Percentiles rank a stretch among this genome's conserved stretches.
phyloP scores from a whole-genome alignment of 2,113 vertebrate species.

The Brachirus orientalis region DNA sequence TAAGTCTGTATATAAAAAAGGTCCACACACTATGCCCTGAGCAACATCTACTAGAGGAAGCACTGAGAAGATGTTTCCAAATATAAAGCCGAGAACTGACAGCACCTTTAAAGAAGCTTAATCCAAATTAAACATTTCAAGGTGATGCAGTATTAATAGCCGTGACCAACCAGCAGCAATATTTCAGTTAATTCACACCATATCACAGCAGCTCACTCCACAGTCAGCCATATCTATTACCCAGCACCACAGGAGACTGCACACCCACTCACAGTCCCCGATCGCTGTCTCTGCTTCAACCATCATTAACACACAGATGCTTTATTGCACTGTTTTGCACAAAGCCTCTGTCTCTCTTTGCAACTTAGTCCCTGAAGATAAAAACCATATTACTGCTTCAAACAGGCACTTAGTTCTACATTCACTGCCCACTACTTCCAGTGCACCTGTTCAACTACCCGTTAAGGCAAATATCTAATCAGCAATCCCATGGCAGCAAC shows the following conservation, averaged over 20 bases:
- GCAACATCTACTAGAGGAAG: too few species aligned
- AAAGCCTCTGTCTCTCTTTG: constrained; percentile 13
- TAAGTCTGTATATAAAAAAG: constrained; percentile 11
- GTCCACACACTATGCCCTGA: too few species aligned
- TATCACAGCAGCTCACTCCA: constrained; percentile 40
- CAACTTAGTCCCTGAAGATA: constrained; percentile 18
- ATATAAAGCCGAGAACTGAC: constrained; percentile 1
- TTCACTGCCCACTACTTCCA: too few species aligned
- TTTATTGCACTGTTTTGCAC: constrained; percentile 16
- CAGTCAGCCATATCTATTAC: constrained; percentile 50
- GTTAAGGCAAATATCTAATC: too few species aligned
- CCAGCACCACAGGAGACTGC: constrained; percentile 12
- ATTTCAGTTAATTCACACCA: constrained; percentile 32
- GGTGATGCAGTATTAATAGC: constrained; percentile 15
- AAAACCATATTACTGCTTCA: constrained; percentile 18
- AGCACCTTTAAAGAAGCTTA: constrained; percentile 7
- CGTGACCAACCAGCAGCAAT: constrained; percentile 30
- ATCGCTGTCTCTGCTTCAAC: constrained; percentile 9
- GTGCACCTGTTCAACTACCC: too few species aligned
- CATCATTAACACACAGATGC: constrained; percentile 29
- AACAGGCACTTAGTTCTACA: constrained; percentile 19
- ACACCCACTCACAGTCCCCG: constrained; percentile 19
- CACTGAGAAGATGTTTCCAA: background rate
- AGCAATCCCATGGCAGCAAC: too few species aligned
- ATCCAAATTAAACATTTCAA: constrained; percentile 46